These are phyloP conservation scores for Anoplophora glabripennis DNA, from an alignment of 1,140 invertebrate genomes.

Conservation along the genomic window DNA sequence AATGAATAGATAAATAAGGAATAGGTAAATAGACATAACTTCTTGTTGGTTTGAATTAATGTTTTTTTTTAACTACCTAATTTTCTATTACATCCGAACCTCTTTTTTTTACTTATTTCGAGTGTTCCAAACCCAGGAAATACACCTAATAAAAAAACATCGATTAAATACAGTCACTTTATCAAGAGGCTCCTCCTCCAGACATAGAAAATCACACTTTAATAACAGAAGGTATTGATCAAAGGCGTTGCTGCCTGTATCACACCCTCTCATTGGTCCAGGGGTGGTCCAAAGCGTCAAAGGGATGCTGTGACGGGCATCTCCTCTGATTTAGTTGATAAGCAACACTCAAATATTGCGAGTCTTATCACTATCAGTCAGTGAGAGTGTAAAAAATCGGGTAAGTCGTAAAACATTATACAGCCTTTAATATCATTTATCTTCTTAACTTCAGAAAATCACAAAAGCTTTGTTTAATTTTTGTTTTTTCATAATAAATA, in stretches of 20 bases:
- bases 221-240: conserved; percentile 24
- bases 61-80: too few species aligned
- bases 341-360: conserved; percentile 6
- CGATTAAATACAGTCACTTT: background rate
- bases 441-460: too few species aligned
- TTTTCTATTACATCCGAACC: too few species aligned
- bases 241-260: conserved; percentile 14
- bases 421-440: too few species aligned
- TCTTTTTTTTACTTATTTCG: too few species aligned
- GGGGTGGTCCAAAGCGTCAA: conserved; percentile 19
- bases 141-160: conserved; percentile 12
- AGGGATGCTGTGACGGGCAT: conserved; percentile 22
- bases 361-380: background rate
- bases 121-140: conserved; percentile 15
- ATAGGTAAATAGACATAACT: too few species aligned
- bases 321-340: conserved; percentile 15
- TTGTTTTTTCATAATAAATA: too few species aligned
- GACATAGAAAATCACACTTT: conserved; percentile 12
- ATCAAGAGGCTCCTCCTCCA: conserved; percentile 19
- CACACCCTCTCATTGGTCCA: conserved; percentile 20
- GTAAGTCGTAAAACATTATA: background rate
- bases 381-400: conserved; percentile 1
- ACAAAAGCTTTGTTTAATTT: too few species aligned
- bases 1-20: too few species aligned
- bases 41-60: too few species aligned